phyloP scores from a whole-genome alignment of 2,113 vertebrate species.

The Baryphthengus martii region DNA sequence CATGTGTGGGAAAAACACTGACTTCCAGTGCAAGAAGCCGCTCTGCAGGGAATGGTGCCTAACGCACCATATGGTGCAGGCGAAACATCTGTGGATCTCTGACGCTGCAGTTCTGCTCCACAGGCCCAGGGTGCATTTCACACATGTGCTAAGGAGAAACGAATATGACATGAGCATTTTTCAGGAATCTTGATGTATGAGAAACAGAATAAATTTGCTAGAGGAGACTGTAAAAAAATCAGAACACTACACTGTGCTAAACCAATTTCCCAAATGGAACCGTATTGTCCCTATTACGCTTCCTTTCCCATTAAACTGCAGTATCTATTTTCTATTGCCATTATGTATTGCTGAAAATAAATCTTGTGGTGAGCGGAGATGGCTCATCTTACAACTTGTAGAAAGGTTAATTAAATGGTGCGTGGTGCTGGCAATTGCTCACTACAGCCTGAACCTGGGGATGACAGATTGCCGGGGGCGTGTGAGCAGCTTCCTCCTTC shows the following conservation, averaged over 20 bases:
- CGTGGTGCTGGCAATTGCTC: constrained; percentile 17
- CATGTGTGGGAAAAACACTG: constrained; percentile 37
- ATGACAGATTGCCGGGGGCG: neutral
- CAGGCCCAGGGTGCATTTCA: neutral
- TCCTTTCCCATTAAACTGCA: neutral
- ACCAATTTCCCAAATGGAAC: neutral
- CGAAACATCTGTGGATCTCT: constrained; percentile 44
- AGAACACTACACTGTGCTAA: neutral
- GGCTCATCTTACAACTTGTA: constrained; percentile 33
- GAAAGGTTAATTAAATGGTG: constrained; percentile 56
- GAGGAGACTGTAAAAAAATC: neutral
- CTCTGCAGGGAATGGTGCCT: neutral
- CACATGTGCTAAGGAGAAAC: neutral
- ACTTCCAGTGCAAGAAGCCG: neutral
- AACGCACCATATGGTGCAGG: constrained; percentile 36
- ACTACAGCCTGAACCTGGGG: neutral
- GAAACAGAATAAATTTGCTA: neutral
- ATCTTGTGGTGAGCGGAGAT: neutral
- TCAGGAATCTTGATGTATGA: neutral
- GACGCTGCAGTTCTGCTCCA: constrained; percentile 33
- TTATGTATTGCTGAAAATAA: neutral
- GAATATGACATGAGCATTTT: neutral
- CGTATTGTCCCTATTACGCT: neutral
- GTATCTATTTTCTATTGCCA: constrained; percentile 24
- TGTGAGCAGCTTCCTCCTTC: neutral